Evolutionary conservation across 2,888 invertebrate species (phyloP).

Genomic region (Dicyrtomina minuta): DNA sequence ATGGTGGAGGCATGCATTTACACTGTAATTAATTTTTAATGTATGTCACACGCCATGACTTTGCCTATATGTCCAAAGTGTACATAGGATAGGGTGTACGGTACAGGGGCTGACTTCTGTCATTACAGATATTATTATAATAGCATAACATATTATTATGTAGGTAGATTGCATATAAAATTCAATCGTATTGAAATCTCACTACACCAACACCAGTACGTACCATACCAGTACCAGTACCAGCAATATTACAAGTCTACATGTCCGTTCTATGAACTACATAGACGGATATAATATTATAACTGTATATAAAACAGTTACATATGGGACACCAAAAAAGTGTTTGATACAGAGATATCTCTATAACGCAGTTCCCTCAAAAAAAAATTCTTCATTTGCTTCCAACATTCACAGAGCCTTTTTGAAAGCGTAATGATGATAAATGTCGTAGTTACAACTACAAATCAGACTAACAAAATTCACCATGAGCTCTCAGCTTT

Average conservation of each 20-base stretch:
- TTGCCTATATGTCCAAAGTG: too few relatives aligned
- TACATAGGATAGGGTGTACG: too few relatives aligned
- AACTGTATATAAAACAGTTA: not conserved
- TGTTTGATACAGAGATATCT: not conserved
- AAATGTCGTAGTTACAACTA: constrained; percentile 12
- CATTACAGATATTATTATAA: too few relatives aligned
- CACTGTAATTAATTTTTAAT: constrained; percentile 6
- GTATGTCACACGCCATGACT: constrained; percentile 26
- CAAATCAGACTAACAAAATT: constrained; percentile 19
- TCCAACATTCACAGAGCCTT: constrained; percentile 3
- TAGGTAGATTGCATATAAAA: too few relatives aligned
- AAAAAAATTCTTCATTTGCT: not conserved
- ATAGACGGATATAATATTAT: too few relatives aligned
- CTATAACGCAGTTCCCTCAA: not conserved
- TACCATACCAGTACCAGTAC: too few relatives aligned
- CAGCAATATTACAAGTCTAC: too few relatives aligned
- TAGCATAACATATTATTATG: too few relatives aligned
- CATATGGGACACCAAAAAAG: not conserved
- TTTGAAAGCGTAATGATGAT: constrained; percentile 23
- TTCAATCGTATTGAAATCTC: too few relatives aligned
- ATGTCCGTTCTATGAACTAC: too few relatives aligned
- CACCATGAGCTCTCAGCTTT: not conserved
- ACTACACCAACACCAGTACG: too few relatives aligned
- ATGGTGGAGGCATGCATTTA: not conserved
- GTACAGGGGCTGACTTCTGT: too few relatives aligned